Base-by-base conservation (phyloP, 2,888 invertebrate genomes). In the Oligia latruncula region DNA sequence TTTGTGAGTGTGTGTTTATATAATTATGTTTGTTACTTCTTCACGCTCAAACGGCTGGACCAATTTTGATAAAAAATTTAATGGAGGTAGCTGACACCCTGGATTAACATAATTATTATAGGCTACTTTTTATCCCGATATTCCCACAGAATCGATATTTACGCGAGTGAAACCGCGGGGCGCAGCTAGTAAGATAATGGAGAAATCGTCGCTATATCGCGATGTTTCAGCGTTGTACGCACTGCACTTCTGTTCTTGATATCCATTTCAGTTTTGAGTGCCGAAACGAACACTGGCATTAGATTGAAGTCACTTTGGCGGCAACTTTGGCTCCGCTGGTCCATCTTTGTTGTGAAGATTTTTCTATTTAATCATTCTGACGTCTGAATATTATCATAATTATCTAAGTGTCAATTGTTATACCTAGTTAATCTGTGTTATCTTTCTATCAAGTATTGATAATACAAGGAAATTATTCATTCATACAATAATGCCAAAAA, bases 401-500 rank as follows among this genome's bases (percentile, higher is more conserved):
- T n/a, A 76, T 68, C 77, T 55, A 68, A 17, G 13, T 58, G 58
- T 64, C 49, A 55, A 17, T 9, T 58, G 52, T 64, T 40, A 55
- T 49, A 66, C 60, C 55, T 46, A 67, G 46, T n/a, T 79, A 79
- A 62, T 71, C 66, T 62, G 55, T n/a, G 55, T 72, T 58, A 82
- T 84, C 66, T 70, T 46, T 52, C 60, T 67, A 58, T 77, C 62
- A 73, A 62, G 46, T 77, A 64, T 64, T 67, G 74, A 86, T 86
- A 71, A 62, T 43, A 78, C 20, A 82, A 74, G 60, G 60, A 74
- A 77, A 80, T 65, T 52, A 80, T 80, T 80, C 49, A 82, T 82
- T 84, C 72, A 80, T 64, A 58, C 20, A 52, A 58, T 29, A 49
- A 55, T 4, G 23, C 29, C 11, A 58, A 80, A 43, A 58, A 66